These are phyloP conservation scores for Myzus persicae DNA, from an alignment of 1,140 invertebrate genomes.

Conservation along the genomic window DNA sequence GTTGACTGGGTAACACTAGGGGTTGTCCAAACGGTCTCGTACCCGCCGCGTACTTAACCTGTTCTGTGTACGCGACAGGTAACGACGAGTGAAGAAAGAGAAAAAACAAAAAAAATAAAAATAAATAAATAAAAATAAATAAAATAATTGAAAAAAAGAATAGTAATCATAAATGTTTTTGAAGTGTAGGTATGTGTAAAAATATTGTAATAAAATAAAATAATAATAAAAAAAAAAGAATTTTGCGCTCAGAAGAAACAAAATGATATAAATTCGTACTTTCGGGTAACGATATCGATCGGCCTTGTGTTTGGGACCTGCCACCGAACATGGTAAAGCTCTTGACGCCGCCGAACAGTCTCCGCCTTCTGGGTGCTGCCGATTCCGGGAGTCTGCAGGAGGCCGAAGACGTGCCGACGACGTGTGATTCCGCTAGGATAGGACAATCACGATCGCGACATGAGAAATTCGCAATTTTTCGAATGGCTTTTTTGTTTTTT, in stretches of 20 bases:
- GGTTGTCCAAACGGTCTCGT: constrained; percentile 79
- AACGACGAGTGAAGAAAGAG: background rate
- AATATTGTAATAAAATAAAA: constrained; percentile 59
- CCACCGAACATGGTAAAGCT: constrained; percentile 77
- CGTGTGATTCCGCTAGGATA: constrained; percentile 56
- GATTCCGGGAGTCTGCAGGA: constrained; percentile 54
- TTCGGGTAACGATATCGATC: constrained; percentile 81
- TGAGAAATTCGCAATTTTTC: constrained; percentile 50
- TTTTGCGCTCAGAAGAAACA: constrained; percentile 64
- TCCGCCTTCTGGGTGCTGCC: constrained; percentile 61
- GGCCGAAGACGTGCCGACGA: constrained; percentile 58
- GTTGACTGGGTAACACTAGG: constrained; percentile 67
- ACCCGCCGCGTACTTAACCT: constrained; percentile 67
- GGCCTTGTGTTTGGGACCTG: constrained; percentile 70
- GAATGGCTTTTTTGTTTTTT: background rate
- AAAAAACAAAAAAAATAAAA: background rate
- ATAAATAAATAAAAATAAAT: constrained; percentile 26
- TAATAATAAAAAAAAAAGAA: constrained; percentile 60
- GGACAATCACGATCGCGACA: constrained; percentile 54
- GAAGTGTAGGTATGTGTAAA: constrained; percentile 25
- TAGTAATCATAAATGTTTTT: background rate
- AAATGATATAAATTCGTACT: constrained; percentile 72
- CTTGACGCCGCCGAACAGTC: constrained; percentile 77
- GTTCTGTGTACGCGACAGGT: constrained; percentile 59
- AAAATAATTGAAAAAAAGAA: constrained; percentile 25